These are phyloP conservation scores for Enteromius viviparus DNA, from an alignment of 2,797 vertebrate genomes.

Conservation along the genomic window DNA sequence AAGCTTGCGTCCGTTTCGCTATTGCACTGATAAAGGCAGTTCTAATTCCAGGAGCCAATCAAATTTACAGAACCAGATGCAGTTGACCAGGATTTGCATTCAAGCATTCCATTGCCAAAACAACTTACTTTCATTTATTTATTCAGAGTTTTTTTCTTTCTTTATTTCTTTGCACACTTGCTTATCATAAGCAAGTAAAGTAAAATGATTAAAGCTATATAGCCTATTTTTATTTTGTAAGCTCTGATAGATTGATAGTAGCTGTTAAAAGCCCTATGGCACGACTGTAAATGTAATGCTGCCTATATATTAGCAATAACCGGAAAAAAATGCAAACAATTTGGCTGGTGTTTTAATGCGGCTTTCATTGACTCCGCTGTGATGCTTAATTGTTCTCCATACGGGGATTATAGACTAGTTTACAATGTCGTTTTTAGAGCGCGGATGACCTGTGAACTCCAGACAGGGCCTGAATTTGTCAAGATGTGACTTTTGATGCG, in stretches of 20 bases:
- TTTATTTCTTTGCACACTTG: not conserved
- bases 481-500: slow-evolving; percentile 44
- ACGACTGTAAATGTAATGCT: not conserved
- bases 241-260: not conserved
- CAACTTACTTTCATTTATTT: not conserved
- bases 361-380: slow-evolving; percentile 21
- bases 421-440: slow-evolving; percentile 40
- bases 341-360: not conserved
- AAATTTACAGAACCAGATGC: slow-evolving; percentile 50
- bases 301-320: not conserved
- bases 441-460: slow-evolving; percentile 54
- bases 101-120: not conserved
- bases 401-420: slow-evolving; percentile 47
- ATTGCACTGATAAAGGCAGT: slow-evolving; percentile 17
- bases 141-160: not conserved
- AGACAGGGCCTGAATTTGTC: slow-evolving; percentile 49
- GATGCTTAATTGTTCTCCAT: slow-evolving; percentile 65
- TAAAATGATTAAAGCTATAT: too few relatives aligned
- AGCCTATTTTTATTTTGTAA: not conserved
- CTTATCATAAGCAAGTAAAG: not conserved
- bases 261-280: not conserved
- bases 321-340: not conserved
- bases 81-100: slow-evolving; percentile 42
- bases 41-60: slow-evolving; percentile 53
- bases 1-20: not conserved